Conservation (phyloP, 2,888 invertebrate species). For the Tuta absoluta region DNA sequence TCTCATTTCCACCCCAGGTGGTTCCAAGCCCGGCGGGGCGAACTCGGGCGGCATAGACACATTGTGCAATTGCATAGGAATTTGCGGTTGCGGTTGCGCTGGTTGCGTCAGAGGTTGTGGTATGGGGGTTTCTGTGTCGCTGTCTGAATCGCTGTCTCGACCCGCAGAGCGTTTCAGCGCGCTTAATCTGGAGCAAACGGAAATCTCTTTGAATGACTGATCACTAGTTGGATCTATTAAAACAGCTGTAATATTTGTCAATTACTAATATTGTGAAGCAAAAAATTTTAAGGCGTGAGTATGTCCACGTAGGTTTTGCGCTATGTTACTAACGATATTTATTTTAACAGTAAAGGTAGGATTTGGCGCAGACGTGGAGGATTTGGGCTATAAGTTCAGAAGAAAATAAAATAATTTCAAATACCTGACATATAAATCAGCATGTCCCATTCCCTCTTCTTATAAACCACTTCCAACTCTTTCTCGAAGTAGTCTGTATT, state of each 20-base stretch:
- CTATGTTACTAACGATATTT: too few species aligned
- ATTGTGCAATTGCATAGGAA: neutral
- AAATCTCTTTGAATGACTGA: neutral
- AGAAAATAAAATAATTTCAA: neutral
- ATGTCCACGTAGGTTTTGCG: too few species aligned
- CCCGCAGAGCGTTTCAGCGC: constrained; percentile 59
- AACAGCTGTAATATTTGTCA: too few species aligned
- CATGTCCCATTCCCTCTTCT: constrained; percentile 85
- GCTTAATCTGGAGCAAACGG: constrained; percentile 49
- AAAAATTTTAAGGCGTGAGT: too few species aligned
- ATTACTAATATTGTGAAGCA: too few species aligned
- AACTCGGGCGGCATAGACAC: constrained; percentile 45
- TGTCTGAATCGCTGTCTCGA: constrained; percentile 68
- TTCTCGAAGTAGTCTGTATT: constrained; percentile 96
- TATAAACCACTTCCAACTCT: constrained; percentile 93
- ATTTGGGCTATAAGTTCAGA: too few species aligned
- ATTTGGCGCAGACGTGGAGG: too few species aligned
- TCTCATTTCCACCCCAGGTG: constrained; percentile 65
- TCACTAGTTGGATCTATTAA: too few species aligned
- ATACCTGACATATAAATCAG: constrained; percentile 80
- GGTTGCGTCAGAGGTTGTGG: constrained; percentile 18
- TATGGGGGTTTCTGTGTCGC: constrained; percentile 51
- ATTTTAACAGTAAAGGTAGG: too few species aligned
- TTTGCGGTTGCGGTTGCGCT: constrained; percentile 23
- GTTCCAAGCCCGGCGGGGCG: constrained; percentile 50